A percentile compares a stretch with the other conserved stretches of the same genome.
Conservation (phyloP, 2,888 invertebrate species). For the Lingula anatina region DNA sequence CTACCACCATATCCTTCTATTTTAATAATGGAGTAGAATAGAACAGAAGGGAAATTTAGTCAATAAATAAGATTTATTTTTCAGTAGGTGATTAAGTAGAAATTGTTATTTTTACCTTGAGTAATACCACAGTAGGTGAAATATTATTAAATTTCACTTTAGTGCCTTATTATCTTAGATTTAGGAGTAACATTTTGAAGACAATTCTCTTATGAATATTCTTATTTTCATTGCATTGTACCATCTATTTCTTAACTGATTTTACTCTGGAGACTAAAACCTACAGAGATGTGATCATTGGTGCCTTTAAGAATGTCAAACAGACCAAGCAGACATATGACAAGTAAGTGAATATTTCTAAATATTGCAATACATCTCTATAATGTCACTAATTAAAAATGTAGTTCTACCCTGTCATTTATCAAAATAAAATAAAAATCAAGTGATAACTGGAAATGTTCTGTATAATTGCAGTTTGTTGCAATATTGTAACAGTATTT, state of each 20-base stretch:
- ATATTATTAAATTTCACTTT: background rate
- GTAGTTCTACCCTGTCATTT: too few relatives aligned
- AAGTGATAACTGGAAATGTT: too few relatives aligned
- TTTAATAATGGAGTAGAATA: too few relatives aligned
- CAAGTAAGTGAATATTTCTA: too few relatives aligned
- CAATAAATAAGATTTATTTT: too few relatives aligned
- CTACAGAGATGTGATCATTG: slow-evolving; percentile 37
- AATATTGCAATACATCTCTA: too few relatives aligned
- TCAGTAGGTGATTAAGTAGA: background rate
- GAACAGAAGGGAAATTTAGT: too few relatives aligned
- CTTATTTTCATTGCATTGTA: background rate
- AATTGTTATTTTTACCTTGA: background rate
- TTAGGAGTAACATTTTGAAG: background rate
- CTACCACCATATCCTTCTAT: slow-evolving; percentile 47
- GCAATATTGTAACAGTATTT: too few relatives aligned
- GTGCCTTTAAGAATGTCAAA: slow-evolving; percentile 33
- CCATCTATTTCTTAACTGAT: slow-evolving; percentile 18
- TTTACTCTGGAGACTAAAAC: slow-evolving; percentile 37
- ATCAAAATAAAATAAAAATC: too few relatives aligned
- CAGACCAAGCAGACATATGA: slow-evolving; percentile 30
- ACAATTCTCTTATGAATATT: background rate
- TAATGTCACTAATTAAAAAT: too few relatives aligned
- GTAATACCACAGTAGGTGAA: background rate
- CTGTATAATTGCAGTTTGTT: too few relatives aligned
- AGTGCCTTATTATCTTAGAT: background rate